These are phyloP conservation scores for Drosophila mauritiana DNA, from an alignment of 1,140 invertebrate genomes.

Conservation along the genomic window DNA sequence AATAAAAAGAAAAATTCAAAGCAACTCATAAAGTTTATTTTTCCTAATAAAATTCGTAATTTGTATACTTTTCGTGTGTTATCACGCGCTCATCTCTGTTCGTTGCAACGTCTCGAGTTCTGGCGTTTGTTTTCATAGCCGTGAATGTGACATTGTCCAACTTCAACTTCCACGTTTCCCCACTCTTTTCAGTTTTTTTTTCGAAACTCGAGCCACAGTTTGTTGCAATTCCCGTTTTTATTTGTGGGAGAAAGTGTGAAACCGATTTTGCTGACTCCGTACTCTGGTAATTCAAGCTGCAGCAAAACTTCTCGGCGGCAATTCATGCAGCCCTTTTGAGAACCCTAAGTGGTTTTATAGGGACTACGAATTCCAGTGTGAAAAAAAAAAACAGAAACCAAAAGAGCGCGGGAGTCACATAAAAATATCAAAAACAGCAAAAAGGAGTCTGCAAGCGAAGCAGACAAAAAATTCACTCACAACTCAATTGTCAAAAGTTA, in stretches of 20 bases:
- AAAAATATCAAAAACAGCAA: constrained; percentile 8
- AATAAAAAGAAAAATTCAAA: too few relatives aligned
- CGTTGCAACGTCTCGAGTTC: constrained; percentile 52
- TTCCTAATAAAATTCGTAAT: not conserved
- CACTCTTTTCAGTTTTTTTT: constrained; percentile 4
- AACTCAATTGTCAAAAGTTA: constrained; percentile 73
- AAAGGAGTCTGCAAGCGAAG: constrained; percentile 7
- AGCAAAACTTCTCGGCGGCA: constrained; percentile 40
- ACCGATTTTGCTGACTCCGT: constrained; percentile 64
- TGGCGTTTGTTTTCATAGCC: constrained; percentile 29
- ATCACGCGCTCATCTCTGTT: constrained; percentile 7
- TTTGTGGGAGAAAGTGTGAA: constrained; percentile 55
- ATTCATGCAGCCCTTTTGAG: constrained; percentile 32
- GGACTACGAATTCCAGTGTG: constrained; percentile 54
- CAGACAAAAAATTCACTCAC: constrained; percentile 37
- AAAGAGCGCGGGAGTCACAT: not conserved
- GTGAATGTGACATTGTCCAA: constrained; percentile 65
- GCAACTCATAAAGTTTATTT: not conserved
- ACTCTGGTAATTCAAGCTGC: constrained; percentile 65
- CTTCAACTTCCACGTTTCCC: constrained; percentile 29
- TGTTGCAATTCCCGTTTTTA: constrained; percentile 35
- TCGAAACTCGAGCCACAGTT: constrained; percentile 31
- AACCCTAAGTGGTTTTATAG: constrained; percentile 66
- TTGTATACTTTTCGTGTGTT: not conserved
- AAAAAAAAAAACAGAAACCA: constrained; percentile 28